These are phyloP conservation scores for Machaerirhynchus nigripectus DNA, from an alignment of 2,113 vertebrate genomes.

Conservation along the genomic window DNA sequence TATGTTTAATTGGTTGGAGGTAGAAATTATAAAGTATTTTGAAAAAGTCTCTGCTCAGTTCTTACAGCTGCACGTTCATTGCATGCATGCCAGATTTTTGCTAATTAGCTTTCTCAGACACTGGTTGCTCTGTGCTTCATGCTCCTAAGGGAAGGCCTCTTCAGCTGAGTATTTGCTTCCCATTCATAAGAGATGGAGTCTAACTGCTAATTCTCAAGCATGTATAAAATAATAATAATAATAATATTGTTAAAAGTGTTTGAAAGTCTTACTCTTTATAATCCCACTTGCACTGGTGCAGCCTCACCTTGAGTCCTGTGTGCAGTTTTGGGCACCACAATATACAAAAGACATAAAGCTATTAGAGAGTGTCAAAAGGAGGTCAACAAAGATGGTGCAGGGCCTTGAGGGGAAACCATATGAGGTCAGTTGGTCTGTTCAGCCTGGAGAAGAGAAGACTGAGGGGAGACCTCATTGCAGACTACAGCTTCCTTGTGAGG, in stretches of 20 bases:
- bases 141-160: background rate
- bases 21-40: background rate
- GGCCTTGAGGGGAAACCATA: background rate
- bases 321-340: background rate
- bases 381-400: background rate
- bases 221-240: background rate
- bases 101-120: background rate
- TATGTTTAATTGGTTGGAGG: background rate
- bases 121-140: background rate
- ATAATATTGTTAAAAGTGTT: background rate
- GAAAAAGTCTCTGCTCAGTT: background rate
- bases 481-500: background rate
- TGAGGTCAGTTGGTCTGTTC: background rate
- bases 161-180: background rate
- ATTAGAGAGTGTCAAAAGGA: background rate
- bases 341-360: background rate
- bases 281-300: background rate
- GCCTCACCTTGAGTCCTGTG: background rate
- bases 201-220: background rate
- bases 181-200: background rate
- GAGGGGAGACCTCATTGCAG: background rate
- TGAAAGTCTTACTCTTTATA: background rate
- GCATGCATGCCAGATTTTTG: background rate
- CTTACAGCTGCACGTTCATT: background rate
- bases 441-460: background rate